Base-by-base conservation (phyloP, 2,888 invertebrate species). In the Tetropium fuscum region DNA sequence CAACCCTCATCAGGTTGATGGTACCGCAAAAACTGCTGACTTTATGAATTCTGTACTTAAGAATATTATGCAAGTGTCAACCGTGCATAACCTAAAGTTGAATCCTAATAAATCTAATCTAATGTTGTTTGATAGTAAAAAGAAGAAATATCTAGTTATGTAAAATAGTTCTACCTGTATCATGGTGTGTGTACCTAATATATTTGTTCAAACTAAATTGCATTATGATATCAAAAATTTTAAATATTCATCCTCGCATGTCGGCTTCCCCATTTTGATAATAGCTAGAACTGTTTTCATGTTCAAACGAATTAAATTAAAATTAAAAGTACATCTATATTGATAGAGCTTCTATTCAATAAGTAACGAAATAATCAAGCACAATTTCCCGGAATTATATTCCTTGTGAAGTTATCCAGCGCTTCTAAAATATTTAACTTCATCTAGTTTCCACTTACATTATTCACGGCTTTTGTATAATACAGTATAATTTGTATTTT, bases 271-370 rank as follows among this genome's bases (percentile, higher is more conserved):
- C 43, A 49, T 60, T 64, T 60, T 61, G 55, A 56, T 49, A 51
- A 44, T 34, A n/a, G n/a, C n/a, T n/a, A 34, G 41, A 63, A 59
- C 53, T 55, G 55, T 55, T 61, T 64, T 43, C 64, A 48, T 64
- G 61, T 61, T 53, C 48, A 38, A 49, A 30, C 51, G 15, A 15
- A 34, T 34, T 34, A 41, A 58, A 59, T 54, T 48, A 43, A 59
- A 63, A 65, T 65, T 63, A 60, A 55, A 58, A 55, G 36, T 47
- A 55, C 60, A 59, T 63, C 60, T 58, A 60, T 63, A 65, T 65
- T 65, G 60, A 65, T 63, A 55, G 53, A 53, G 44, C 34, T 38
- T 32, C 36, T 19, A 36, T 49, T 65, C 32, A 60, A 65, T 65
- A 63, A 65, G 58, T 60, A 58, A 65, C 51, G 41, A 57, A 41